Base-by-base conservation (phyloP, 37 sponge, comb jelly and placozoan genomes). In the Haliclona indistincta region DNA sequence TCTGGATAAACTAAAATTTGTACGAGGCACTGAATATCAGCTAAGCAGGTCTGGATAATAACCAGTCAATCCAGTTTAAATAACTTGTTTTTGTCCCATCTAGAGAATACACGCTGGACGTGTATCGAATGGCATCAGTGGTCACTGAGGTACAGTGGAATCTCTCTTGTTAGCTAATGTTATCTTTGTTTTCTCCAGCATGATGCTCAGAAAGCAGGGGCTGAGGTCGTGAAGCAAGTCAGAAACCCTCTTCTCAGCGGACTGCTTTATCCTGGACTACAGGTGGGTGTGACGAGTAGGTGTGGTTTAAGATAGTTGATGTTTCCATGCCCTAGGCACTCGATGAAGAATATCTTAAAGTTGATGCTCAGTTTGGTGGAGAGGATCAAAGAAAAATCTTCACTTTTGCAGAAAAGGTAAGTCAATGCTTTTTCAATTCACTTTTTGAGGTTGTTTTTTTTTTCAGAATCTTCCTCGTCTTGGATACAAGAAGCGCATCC, bases 201-300 rank as follows among this genome's bases (percentile, higher is more conserved):
- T 76, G 98, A 97, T 91, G 98, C 98, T n/a, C 91, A 91, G 85
- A 97, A 97, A 79, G 98, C 98, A 19, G 98, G 98, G 40, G 86
- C 98, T 28, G 98, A 97, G 74, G 98, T 97, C 2, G 98, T 97
- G 74, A 97, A 97, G 68, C 98, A 97, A 47, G 94, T 91, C 36
- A 81, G 88, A 56, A 92, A 86, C 66, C 81, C 98, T 42, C 83
- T 94, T 0, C 86, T 97, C 20, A 91, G 92, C 66, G 95, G 98
- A 35, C 78, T 97, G 10, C 92, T 97, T 19, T 97, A 97, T 45
- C 98, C 98, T 29, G 94, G 95, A 17, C 76, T 97, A 37, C 98
- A 97, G 98, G 98, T 94, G n/a, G 37, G 71, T n/a, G 32, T 29
- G 55, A n/a, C n/a, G n/a, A n/a, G n/a, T n/a, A n/a, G n/a, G n/a